Percentiles rank a stretch among this genome's conserved stretches.
Conservation (phyloP, 2,113 vertebrate species). For the Esox niger region DNA sequence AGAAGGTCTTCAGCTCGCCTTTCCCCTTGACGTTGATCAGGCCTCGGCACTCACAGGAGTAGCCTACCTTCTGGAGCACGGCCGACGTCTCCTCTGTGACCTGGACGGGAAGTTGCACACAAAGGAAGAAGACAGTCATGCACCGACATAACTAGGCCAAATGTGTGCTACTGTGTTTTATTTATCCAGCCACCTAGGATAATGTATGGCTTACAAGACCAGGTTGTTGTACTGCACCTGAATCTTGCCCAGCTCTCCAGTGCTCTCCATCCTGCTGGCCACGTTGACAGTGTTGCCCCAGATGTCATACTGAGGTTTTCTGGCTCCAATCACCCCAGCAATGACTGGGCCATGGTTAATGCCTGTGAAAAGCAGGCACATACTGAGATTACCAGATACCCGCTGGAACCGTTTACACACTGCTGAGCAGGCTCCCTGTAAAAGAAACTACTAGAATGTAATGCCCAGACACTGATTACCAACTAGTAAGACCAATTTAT, state of each 20-base stretch:
- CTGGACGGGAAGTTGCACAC: conserved; percentile 59
- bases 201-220: background rate
- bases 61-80: conserved; percentile 85
- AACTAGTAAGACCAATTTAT: no score
- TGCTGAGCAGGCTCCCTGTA: no score
- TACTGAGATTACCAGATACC: conserved; percentile 13
- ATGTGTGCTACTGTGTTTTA: background rate
- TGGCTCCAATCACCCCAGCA: conserved; percentile 95
- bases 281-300: conserved; percentile 99
- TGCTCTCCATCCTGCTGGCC: conserved; percentile 96
- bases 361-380: conserved; percentile 65
- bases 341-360: conserved; percentile 96
- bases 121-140: background rate
- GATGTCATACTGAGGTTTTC: conserved; percentile 97
- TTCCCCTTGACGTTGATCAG: conserved; percentile 96
- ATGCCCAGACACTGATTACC: no score
- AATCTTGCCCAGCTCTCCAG: conserved; percentile 92
- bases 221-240: conserved; percentile 75
- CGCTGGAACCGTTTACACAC: background rate
- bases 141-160: background rate
- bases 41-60: conserved; percentile 92
- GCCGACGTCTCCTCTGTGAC: conserved; percentile 89
- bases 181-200: background rate
- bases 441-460: no score
- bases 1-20: conserved; percentile 93